Evolutionary conservation across 1,140 invertebrate genomes (phyloP), one percentile per base, ranked within the genome.

Genomic region (Helicoverpa zea): DNA sequence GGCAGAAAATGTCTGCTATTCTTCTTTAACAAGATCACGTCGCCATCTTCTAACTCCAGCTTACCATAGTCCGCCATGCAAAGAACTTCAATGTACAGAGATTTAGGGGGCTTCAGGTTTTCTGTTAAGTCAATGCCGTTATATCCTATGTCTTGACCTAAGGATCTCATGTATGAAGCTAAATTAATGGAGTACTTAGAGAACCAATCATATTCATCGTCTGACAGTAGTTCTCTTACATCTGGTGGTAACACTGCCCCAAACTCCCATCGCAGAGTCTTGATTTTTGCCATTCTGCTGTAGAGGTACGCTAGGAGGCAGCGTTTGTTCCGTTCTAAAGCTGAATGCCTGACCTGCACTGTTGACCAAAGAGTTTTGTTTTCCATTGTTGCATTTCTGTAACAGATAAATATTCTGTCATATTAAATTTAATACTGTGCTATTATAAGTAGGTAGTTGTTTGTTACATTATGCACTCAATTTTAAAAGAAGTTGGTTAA

Each of bases 1-100:
- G 98, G 97, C 49, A 99, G 93, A 89, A 98, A 98, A 95, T 99
- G 98, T 95, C 98, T 97, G 86, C 97, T 99, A 90, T 99, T 98
- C 93, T 99, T 99, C 92, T 98, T 98, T 1, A 99, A 94, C 73
- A 97, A 96, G 29, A 99, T 96, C 0, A 97, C 96, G 89, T 98
- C 97, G 52, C 99, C 99, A 96, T 99, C 98, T 88, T 98, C 98
- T 14, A 99, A 96, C 94, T 99, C 99, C 89, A 99, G 97, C 94
- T 98, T 98, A 0, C 99, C 99, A 95, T 98, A 99, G 94, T 99
- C 98, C 59, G 96, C 94, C 30, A 99, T 88, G 92, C 98, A 99
- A 47, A 98, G 95, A 1, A 99, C 98, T 96, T 99, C 98, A 79
- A 99, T 97, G 89, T 98, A 99, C 13, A 99, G 95, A 12, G 97